These are phyloP conservation scores for Megaceryle torquata DNA, from an alignment of 2,113 vertebrate species.

Conservation along the genomic window DNA sequence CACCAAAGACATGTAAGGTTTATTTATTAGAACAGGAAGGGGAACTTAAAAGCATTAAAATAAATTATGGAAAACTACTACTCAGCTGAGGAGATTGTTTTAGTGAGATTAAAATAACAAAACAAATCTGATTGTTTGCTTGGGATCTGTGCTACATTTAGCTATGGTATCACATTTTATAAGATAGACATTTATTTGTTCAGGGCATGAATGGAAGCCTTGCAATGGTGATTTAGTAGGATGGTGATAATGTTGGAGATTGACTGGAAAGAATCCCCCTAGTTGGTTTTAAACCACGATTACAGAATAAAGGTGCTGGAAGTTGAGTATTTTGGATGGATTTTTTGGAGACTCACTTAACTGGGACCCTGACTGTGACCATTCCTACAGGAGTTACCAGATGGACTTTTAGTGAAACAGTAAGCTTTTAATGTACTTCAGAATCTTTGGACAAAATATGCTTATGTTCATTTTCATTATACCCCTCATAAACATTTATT, in stretches of 20 bases:
- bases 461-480: background rate
- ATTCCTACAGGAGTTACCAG: background rate
- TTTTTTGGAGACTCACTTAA: background rate
- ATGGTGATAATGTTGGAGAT: background rate
- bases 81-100: background rate
- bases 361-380: background rate
- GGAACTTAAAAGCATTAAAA: slow-evolving; percentile 5
- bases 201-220: background rate
- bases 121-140: background rate
- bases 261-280: background rate
- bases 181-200: background rate
- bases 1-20: background rate
- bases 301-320: background rate
- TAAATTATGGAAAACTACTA: background rate
- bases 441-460: background rate
- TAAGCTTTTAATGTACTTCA: background rate
- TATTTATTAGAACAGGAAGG: background rate
- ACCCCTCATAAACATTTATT: background rate
- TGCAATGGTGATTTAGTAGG: background rate
- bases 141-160: background rate
- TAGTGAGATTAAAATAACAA: background rate
- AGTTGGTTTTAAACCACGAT: background rate
- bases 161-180: background rate
- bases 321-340: background rate
- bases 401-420: background rate